Percentiles rank a stretch among this genome's conserved stretches.
phyloP scores from a whole-genome alignment of 2,888 invertebrate genomes.

The Zhengitettix transpicula region DNA sequence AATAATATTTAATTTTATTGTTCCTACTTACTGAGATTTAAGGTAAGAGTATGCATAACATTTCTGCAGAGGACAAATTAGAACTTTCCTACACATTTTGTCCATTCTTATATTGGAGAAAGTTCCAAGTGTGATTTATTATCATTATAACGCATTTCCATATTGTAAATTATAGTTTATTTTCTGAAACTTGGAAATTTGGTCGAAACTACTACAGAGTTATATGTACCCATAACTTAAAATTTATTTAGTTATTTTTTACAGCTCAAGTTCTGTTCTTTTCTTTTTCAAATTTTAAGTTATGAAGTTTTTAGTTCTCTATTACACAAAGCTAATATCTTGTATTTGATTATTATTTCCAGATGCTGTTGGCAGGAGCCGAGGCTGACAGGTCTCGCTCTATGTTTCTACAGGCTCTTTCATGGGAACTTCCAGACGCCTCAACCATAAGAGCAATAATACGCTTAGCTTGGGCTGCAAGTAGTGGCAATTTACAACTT shows the following conservation, averaged over 20 bases:
- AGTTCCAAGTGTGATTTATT: no score
- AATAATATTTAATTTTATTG: no score
- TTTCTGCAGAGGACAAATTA: no score
- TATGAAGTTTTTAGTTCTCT: no score
- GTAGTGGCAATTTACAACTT: constrained; percentile 46
- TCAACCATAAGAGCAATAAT: constrained; percentile 57
- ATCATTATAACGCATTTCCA: no score
- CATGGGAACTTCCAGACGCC: constrained; percentile 55
- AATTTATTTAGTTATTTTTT: background rate
- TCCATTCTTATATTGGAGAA: no score
- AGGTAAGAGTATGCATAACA: no score
- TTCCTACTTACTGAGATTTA: no score
- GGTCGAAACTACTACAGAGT: no score
- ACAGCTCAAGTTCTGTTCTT: background rate
- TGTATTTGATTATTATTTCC: background rate
- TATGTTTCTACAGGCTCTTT: constrained; percentile 37
- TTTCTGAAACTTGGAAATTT: no score
- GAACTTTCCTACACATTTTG: no score
- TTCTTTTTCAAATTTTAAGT: background rate
- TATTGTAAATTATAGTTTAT: no score
- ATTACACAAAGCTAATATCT: background rate
- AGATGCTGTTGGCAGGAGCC: constrained; percentile 31
- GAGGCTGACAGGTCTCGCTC: constrained; percentile 31
- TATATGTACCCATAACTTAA: background rate
- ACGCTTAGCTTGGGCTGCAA: constrained; percentile 62